Evolutionary conservation across 2,113 vertebrate genomes (phyloP), one percentile per base, ranked within the genome.

Genomic region (Galbula dea): DNA sequence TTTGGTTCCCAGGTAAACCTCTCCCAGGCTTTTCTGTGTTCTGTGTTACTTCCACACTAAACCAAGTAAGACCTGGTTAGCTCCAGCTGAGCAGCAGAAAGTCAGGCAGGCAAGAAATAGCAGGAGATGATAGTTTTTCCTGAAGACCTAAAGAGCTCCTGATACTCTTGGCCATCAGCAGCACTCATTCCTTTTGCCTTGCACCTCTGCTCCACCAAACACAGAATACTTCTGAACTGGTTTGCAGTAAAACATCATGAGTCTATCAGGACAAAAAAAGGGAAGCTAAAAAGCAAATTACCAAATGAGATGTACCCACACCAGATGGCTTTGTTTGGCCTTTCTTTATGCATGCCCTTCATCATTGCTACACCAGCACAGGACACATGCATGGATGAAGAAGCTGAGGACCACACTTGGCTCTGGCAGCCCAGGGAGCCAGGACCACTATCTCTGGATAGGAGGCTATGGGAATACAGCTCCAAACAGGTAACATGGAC

Each of bases 361-460:
- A n/a, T 27, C 45, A 16, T 9, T 36, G 43, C 15, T 37, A 18
- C 7, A 30, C 10, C 5, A 5, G 48, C 27, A 73, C 11, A 77
- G 37, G 27, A 81, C 1, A 3, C 0, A 2, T 0, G 0, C 5
- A 26, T 3, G 39, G 32, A 61, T 45, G 65, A 71, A 49, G 45
- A 63, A 75, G 11, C 5, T n/a, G 48, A 89, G 14, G 11, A 62
- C 9, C 23, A 51, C 0, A 1, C 3, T 2, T 43, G 45, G 63
- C 29, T 69, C 23, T 0, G 2, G 39, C 11, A 80, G 54, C 12
- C 27, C 0, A 0, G 15, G n/a, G 23, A 82, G 24, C 16, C 46
- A 81, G 55, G 51, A 67, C 4, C 21, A 52, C 29, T 26, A 12
- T 15, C 19, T 77, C 24, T 2, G 10, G 20, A 39, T 4, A 74